Evolutionary conservation across 1,140 invertebrate genomes (phyloP).

Genomic region (Eriosoma lanigerum): DNA sequence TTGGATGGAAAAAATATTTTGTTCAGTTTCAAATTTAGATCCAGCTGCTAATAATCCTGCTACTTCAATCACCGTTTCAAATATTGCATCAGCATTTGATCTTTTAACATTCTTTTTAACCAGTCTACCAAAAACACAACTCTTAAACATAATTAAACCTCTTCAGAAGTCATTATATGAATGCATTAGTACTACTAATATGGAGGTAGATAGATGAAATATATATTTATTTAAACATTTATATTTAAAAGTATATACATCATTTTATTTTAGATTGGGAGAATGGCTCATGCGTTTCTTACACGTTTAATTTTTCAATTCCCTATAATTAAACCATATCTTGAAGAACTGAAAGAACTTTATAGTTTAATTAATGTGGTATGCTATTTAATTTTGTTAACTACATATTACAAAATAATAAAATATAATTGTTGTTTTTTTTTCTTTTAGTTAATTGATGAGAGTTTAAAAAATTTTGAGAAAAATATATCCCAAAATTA

Average conservation of each 20-base stretch:
- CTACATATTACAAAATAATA: background rate
- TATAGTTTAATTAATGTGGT: constrained; percentile 49
- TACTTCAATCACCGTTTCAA: constrained; percentile 74
- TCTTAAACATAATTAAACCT: constrained; percentile 80
- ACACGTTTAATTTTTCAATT: constrained; percentile 43
- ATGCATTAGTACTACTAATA: constrained; percentile 44
- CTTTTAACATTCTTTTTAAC: constrained; percentile 83
- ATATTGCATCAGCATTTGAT: constrained; percentile 91
- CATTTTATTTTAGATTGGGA: constrained; percentile 41
- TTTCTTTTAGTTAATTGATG: constrained; percentile 69
- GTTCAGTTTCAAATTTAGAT: constrained; percentile 66
- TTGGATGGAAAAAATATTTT: constrained; percentile 87
- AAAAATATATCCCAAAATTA: constrained; percentile 65
- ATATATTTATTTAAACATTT: background rate
- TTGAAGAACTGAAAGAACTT: constrained; percentile 31
- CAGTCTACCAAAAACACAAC: constrained; percentile 83
- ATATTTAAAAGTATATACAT: background rate
- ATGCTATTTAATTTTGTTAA: background rate
- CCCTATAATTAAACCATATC: constrained; percentile 40
- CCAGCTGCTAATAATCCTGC: constrained; percentile 37
- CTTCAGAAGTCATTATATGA: constrained; percentile 66
- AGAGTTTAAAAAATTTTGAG: constrained; percentile 86
- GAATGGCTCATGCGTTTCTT: constrained; percentile 49
- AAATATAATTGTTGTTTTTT: background rate
- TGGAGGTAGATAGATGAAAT: constrained; percentile 35